Percentiles rank a stretch among this genome's conserved stretches.
Conservation (phyloP, 2,888 invertebrate genomes). For the Euclidia mi region DNA sequence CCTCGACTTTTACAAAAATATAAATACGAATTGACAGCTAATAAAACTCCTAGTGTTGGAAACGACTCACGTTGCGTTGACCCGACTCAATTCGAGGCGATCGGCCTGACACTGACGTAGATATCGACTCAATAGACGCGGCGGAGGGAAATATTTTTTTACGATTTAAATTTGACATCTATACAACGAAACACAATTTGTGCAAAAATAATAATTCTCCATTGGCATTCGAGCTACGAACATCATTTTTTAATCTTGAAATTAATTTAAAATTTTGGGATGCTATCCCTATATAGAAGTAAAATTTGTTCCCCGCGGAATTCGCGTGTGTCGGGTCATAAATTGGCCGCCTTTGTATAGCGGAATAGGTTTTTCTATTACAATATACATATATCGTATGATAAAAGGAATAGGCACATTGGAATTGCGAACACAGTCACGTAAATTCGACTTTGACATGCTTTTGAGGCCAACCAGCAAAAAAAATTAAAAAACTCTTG, state of each 20-base stretch:
- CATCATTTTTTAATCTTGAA: conserved; percentile 59
- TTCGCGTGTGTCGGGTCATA: conserved; percentile 74
- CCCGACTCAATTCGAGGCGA: conserved; percentile 75
- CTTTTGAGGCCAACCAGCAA: conserved; percentile 3
- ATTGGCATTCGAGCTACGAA: conserved; percentile 48
- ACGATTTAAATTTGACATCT: conserved; percentile 59
- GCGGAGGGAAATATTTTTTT: conserved; percentile 52
- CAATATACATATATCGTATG: conserved; percentile 61
- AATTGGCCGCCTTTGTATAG: conserved; percentile 79
- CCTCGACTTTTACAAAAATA: conserved; percentile 47
- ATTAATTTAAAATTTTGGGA: conserved; percentile 63
- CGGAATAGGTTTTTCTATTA: conserved; percentile 81
- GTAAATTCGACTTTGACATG: too few species aligned
- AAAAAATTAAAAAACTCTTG: background rate
- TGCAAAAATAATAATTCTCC: conserved; percentile 52
- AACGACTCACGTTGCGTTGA: conserved; percentile 67
- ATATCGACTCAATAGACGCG: conserved; percentile 55
- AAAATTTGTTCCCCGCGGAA: conserved; percentile 51
- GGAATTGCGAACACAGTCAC: too few species aligned
- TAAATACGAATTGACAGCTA: conserved; percentile 70
- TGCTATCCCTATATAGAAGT: too few species aligned
- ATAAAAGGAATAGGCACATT: conserved; percentile 47
- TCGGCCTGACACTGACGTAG: conserved; percentile 64
- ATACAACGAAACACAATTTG: conserved; percentile 59
- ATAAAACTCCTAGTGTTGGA: conserved; percentile 75